Base-by-base conservation (phyloP, 2,113 vertebrate species). In the Neotoma lepida region DNA sequence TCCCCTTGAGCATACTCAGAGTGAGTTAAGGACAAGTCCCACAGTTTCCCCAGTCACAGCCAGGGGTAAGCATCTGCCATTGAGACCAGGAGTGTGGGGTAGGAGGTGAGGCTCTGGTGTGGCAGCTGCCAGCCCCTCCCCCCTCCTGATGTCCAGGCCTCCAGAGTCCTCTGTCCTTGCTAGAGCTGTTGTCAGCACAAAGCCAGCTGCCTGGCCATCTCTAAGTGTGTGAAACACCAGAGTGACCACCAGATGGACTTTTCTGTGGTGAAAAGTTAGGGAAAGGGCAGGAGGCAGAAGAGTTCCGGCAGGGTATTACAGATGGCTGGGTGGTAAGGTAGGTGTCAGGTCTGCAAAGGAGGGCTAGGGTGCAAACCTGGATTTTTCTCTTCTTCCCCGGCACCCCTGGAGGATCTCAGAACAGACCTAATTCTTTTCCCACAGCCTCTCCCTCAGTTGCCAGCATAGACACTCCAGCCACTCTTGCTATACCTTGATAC, bases 101-200 rank as follows among this genome's bases (percentile, higher is more conserved):
- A 30, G n/a, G 24, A 70, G 24, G n/a, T 33, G 30, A 74, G 51
- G 3, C 13, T 2, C 58, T 93, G 86, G 84, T 3, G 15, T 35
- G 95, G 92, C 35, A 95, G 44, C 74, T 96, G 81, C 94, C 95
- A 96, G 54, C 73, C 41, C 22, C 64, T 51, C 91, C 93, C 74
- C 73, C 56, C 51, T 33, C 14, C n/a, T 84, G 35, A 74, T 35
- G 4, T 9, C 49, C 24, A 20, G 30, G 70, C 20, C 35, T 85
- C 35, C 41, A 66, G 78, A 54, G n/a, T 0, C n/a, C 95, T 24
- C 35, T 63, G 54, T 91, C 81, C 91, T 86, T 84, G 89, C 0
- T 0, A 46, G 70, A 66, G 95, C 96, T 95, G 88, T 82, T 61
- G 70, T 88, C 96, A 96, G 92, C 93, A 94, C 44, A 96, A 97